Evolutionary conservation across 2,797 vertebrate genomes (phyloP).

Genomic region (Myiotriccus ornatus): DNA sequence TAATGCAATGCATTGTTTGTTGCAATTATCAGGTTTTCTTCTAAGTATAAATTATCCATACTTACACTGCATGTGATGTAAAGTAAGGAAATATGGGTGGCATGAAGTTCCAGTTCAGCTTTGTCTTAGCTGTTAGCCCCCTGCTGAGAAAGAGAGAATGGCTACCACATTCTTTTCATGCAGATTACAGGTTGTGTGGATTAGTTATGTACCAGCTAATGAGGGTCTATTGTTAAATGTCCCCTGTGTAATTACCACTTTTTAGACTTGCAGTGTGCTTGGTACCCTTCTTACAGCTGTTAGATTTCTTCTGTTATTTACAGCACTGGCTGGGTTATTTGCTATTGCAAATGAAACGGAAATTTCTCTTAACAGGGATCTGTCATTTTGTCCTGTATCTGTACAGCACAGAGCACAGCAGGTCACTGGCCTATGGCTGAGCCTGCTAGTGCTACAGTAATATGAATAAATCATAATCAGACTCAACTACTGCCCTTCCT

Average conservation of each 20-base stretch:
- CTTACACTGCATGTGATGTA: background rate
- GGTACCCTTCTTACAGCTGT: background rate
- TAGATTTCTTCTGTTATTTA: background rate
- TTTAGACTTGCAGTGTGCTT: background rate
- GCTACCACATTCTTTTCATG: background rate
- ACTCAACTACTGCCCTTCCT: background rate
- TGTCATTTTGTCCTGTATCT: background rate
- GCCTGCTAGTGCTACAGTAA: background rate
- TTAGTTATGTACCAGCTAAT: background rate
- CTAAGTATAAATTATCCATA: background rate
- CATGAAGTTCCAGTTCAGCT: background rate
- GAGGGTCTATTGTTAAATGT: background rate
- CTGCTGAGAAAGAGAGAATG: background rate
- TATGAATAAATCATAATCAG: background rate
- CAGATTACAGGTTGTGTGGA: background rate
- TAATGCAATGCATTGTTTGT: background rate
- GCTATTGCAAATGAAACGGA: background rate
- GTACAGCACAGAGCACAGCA: background rate
- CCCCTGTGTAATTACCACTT: background rate
- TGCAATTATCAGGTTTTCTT: constrained; percentile 13
- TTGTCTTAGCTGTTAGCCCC: background rate
- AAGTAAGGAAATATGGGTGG: background rate
- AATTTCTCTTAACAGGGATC: background rate
- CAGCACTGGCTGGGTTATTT: background rate
- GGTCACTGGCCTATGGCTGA: background rate